Base-by-base conservation (phyloP, 2,797 vertebrate species). In the Myotis pilosus region DNA sequence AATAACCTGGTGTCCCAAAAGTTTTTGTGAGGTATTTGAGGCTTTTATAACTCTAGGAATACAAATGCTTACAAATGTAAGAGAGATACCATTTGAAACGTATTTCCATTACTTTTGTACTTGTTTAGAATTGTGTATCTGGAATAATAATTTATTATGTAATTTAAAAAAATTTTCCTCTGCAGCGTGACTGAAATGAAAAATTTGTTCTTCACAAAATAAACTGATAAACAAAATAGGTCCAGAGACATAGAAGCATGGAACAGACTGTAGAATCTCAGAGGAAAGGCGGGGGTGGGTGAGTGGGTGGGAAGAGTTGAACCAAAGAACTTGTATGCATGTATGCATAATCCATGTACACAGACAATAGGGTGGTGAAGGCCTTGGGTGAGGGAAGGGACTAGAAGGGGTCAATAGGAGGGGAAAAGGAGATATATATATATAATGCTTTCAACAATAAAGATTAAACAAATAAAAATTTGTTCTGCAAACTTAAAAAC, bases 81-180 rank as follows among this genome's bases (percentile, higher is more conserved):
- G 36, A 83, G 20, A 92, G 51, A 80, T 49, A 33, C 47, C 28
- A 69, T 76, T 92, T 84, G 74, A 60, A 93, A 94, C 19, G 33
- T 64, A 92, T 87, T 96, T 97, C 20, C 41, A 28, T 82, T 79
- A 88, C 6, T 47, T 95, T 80, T 92, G 16, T 8, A 19, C 19
- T 89, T 82, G 1, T 72, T 93, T 85, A 80, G 53, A 76, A 90
- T 78, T 57, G 3, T 64, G 16, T n/a, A 82, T 88, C 89, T 92
- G 30, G 28, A 83, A 80, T 60, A 86, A 66, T 33, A 69, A 28
- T 15, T 68, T 89, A 79, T 44, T 47, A 36, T 85, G 25, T 66
- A 69, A 71, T 49, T 84, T 41, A 75, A 62, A 60, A 60, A 89
- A 83, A 23, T 78, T 64, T 68, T 30, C 60, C 78, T 62, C 69